A percentile compares a stretch with the other conserved stretches of the same genome.
These are phyloP conservation scores for Steinernema khuongi DNA, from an alignment of 1,140 invertebrate species.

Conservation along the genomic window DNA sequence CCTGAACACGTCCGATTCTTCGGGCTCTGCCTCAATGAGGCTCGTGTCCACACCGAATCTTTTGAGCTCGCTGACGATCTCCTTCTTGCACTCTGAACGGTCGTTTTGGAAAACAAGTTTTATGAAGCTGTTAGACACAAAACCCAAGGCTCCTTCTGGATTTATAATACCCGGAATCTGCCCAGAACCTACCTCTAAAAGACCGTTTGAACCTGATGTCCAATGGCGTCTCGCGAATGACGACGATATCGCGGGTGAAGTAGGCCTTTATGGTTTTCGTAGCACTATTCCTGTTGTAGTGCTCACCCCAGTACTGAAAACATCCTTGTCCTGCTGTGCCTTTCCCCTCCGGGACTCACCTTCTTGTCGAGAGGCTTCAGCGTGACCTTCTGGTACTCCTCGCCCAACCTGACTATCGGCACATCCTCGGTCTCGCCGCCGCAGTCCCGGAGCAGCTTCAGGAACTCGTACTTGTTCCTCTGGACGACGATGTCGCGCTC, in stretches of 20 bases:
- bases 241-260: neutral
- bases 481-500: too few relatives aligned
- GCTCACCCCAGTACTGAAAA: neutral
- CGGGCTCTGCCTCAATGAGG: neutral
- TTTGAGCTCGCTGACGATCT: neutral
- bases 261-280: neutral
- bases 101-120: too few relatives aligned
- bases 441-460: neutral
- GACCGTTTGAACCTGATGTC: neutral
- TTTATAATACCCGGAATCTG: too few relatives aligned
- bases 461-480: neutral
- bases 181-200: neutral
- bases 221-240: neutral
- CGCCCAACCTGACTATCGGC: neutral
- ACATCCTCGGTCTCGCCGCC: neutral
- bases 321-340: neutral
- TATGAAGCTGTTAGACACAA: too few relatives aligned
- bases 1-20: neutral
- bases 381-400: neutral
- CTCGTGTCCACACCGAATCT: neutral
- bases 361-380: neutral
- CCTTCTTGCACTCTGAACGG: neutral
- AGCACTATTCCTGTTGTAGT: neutral
- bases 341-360: neutral
- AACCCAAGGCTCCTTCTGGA: too few relatives aligned